These are phyloP conservation scores for Lithobates sylvaticus DNA, from an alignment of 2,797 vertebrate species.

Conservation along the genomic window DNA sequence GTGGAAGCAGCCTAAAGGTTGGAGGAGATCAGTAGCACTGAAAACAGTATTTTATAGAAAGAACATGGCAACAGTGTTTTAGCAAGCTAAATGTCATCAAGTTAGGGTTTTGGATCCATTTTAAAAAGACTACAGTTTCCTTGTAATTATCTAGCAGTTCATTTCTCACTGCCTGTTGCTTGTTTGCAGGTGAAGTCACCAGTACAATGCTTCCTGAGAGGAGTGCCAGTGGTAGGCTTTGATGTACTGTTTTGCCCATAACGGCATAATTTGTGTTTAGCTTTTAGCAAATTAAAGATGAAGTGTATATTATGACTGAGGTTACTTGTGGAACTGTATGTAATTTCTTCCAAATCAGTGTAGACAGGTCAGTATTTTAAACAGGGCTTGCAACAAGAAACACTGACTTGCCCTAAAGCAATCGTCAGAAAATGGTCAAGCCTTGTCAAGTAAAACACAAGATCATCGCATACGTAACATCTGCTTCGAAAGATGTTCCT, in stretches of 20 bases:
- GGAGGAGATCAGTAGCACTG: no score
- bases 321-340: constrained; percentile 22
- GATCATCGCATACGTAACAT: neutral
- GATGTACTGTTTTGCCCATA: constrained; percentile 33
- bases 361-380: constrained; percentile 49
- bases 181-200: constrained; percentile 31
- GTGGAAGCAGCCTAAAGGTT: no score
- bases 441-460: constrained; percentile 28
- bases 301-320: constrained; percentile 49
- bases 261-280: constrained; percentile 48
- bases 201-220: constrained; percentile 19
- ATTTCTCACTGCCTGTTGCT: neutral
- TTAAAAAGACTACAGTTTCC: neutral
- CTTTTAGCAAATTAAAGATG: constrained; percentile 56
- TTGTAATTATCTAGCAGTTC: neutral
- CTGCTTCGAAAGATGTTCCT: constrained; percentile 18
- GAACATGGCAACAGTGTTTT: neutral
- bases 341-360: constrained; percentile 50
- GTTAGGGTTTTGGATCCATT: neutral
- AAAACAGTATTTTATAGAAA: neutral
- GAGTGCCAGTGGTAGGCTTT: neutral
- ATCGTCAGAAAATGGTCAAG: constrained; percentile 53
- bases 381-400: constrained; percentile 44
- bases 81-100: neutral
- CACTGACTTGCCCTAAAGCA: constrained; percentile 39